Evolutionary conservation across 2,888 invertebrate genomes (phyloP), one percentile per base, ranked within the genome.

Genomic region (Synergus itoensis): DNA sequence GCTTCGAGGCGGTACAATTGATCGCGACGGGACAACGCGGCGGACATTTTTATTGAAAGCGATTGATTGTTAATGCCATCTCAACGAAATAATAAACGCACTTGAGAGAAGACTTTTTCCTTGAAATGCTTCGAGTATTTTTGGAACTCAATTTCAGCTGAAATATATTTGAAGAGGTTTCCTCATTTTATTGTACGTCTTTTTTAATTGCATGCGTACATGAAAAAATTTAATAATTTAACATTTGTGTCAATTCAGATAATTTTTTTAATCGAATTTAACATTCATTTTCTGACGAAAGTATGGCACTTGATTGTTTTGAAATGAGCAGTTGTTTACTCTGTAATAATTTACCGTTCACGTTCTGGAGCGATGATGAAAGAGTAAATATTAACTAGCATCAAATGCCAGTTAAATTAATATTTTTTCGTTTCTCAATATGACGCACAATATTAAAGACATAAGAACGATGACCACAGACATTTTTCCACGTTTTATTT

Each of bases 11-110:
- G 69, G 69, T 14, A 28, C 69, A 28, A 48, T 67, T 67, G 67
- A 67, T 67, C 67, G 67, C 67, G 45, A 65, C 65, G 41, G 65
- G 65, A 65, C 65, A 65, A n/a, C 65, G 40, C n/a, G 36, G 41
- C 18, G 40, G 18, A 67, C 43, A 67, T 67, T 67, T 67, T 67
- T 67, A 67, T 67, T 67, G 65, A 41, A 65, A 65, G 8, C n/a
- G 65, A 65, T 65, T 41, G 40, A 65, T 65, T 65, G 65, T 18
- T 41, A 65, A 65, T 65, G 16, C 40, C 41, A n/a, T 65, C 65
- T 65, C 65, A 65, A 41, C 65, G 18, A 65, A 65, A 65, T 41
- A 65, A 65, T 65, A 65, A 43, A 65, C 40, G 41, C 65, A 41
- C 41, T 65, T 43, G 62, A 65, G 41, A 41, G 11, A 41, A 43